Evolutionary conservation across 2,888 invertebrate species (phyloP), one percentile per base, ranked within the genome.

Genomic region (Pyrrhosoma nymphula): DNA sequence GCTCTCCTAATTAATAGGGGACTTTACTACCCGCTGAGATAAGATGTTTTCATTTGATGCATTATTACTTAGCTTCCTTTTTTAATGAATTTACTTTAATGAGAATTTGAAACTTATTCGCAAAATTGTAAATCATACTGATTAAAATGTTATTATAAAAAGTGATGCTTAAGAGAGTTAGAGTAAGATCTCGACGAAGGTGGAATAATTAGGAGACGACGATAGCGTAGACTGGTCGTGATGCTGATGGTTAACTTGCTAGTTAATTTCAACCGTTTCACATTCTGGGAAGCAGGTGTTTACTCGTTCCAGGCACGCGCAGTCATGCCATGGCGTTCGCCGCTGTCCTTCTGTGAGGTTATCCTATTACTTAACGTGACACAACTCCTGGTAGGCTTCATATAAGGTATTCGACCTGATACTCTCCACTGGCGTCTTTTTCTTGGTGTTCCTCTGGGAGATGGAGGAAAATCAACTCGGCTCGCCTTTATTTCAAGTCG

Each of bases 331-430:
- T 18, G 12, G 30, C 35, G 82, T 82, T 1, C 82, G 82, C n/a
- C 30, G 30, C 82, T 35, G 82, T 26, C 82, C 35, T 82, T 69
- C 82, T 35, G 35, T 82, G 82, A 18, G 14, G 82, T 82, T 82
- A 35, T 82, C 82, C 30, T 35, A 30, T 82, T 82, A 35, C 82
- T 35, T 82, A 82, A 69, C 26, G n/a, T 82, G 82, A 82, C 35
- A 82, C 82, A 82, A 82, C 82, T 35, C 82, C 35, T 82, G 30
- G 12, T 82, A 82, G 82, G 82, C 82, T 82, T 82, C 82, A 35
- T 35, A 35, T 82, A 82, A 82, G 82, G 82, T 82, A 82, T 35
- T 82, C 30, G 82, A 82, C 35, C 30, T 82, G 82, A 35, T 35
- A 82, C 82, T 82, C 82, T 82, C 82, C 82, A 35, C 35, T 8